These are phyloP conservation scores for Cinclus cinclus DNA, from an alignment of 2,113 vertebrate genomes.

Conservation along the genomic window DNA sequence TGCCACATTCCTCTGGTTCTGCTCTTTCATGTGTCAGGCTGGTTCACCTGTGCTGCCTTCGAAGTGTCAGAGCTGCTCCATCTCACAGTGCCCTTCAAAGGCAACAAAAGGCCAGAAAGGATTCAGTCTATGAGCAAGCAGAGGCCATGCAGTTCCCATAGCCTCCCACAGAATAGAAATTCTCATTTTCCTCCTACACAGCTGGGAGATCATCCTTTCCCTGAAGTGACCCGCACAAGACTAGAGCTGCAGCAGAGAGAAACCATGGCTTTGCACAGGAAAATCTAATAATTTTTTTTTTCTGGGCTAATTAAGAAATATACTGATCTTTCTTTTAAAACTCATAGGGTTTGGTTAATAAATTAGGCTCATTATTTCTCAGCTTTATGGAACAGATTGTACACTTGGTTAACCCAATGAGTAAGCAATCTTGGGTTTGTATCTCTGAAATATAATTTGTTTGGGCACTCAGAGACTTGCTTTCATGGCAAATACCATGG, in stretches of 20 bases:
- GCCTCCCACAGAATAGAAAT: neutral
- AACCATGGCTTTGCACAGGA: neutral
- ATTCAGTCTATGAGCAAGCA: neutral
- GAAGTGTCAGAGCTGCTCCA: neutral
- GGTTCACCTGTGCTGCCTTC: neutral
- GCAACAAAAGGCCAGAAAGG: neutral
- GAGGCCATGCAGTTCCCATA: neutral
- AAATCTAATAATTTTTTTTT: neutral
- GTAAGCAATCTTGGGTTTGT: neutral
- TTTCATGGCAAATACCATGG: neutral
- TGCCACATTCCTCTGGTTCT: neutral
- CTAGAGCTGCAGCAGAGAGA: neutral
- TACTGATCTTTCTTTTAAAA: neutral
- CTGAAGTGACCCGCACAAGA: neutral
- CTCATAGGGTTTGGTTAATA: neutral
- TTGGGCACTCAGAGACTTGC: neutral
- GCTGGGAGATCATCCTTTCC: neutral
- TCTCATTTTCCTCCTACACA: neutral
- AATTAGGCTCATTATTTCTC: neutral
- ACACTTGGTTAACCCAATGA: neutral
- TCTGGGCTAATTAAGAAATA: neutral
- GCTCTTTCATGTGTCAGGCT: neutral
- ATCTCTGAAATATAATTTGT: neutral
- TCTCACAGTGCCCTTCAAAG: neutral
- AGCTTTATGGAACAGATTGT: neutral